Percentiles rank a stretch among this genome's conserved stretches.
Evolutionary conservation across 1,140 invertebrate species (phyloP).

Genomic region (Leptinotarsa texana): DNA sequence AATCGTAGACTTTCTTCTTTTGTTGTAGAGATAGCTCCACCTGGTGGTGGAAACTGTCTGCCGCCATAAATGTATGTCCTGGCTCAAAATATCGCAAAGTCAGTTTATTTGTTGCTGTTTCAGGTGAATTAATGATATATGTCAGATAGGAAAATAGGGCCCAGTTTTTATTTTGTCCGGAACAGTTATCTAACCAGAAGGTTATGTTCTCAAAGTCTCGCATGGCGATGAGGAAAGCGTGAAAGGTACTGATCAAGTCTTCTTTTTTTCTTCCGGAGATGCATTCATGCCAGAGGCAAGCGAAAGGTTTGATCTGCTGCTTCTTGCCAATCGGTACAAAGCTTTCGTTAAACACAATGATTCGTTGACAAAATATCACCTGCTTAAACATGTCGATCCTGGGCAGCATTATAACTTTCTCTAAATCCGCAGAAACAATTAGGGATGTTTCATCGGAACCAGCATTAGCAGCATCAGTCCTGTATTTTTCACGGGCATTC

Average conservation of each 20-base stretch:
- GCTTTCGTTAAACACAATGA: conserved; percentile 44
- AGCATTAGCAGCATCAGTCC: conserved; percentile 15
- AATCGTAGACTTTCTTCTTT: not conserved
- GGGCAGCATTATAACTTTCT: conserved; percentile 52
- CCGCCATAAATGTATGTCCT: not conserved
- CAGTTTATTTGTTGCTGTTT: not conserved
- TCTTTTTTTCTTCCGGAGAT: conserved; percentile 31
- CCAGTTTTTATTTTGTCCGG: conserved; percentile 51
- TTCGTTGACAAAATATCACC: conserved; percentile 36
- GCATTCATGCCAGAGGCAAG: conserved; percentile 42
- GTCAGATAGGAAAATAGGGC: conserved; percentile 37
- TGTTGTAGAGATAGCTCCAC: not conserved
- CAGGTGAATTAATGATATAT: conserved; percentile 29
- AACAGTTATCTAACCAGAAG: conserved; percentile 41
- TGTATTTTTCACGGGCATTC: conserved; percentile 22
- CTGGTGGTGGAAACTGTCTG: conserved; percentile 4
- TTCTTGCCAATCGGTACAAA: conserved; percentile 39
- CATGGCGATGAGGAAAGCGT: conserved; percentile 32
- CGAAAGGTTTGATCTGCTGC: conserved; percentile 18
- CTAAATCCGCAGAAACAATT: conserved; percentile 41
- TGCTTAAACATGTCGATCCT: conserved; percentile 45
- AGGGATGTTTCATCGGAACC: conserved; percentile 5
- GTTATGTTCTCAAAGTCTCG: conserved; percentile 36
- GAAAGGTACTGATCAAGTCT: conserved; percentile 41
- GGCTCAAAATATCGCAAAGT: conserved; percentile 9